These are phyloP conservation scores for Sebastolobus altivelis DNA, from an alignment of 2,797 vertebrate genomes.

Conservation along the genomic window DNA sequence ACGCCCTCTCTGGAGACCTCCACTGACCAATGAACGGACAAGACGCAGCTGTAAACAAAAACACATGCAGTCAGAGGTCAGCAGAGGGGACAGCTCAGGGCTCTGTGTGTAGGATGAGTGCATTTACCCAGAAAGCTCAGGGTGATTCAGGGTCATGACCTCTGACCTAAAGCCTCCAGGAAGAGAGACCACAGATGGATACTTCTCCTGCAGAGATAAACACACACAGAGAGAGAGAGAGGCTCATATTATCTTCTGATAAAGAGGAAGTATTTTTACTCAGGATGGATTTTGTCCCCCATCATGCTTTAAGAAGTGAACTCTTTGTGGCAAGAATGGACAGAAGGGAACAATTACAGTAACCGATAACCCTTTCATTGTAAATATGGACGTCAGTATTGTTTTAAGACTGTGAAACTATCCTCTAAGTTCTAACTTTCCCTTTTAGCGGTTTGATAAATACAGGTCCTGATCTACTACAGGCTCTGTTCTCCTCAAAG, in stretches of 20 bases:
- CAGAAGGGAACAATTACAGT: neutral
- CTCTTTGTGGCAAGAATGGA: no score
- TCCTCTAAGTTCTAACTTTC: neutral
- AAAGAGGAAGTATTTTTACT: neutral
- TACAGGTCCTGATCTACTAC: neutral
- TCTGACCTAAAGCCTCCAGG: conserved; percentile 85
- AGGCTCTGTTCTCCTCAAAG: neutral
- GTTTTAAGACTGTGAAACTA: neutral
- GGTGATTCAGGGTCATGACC: conserved; percentile 82
- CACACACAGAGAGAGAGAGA: neutral
- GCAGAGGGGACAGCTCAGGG: neutral
- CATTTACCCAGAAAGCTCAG: conserved; percentile 85
- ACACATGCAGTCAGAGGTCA: neutral
- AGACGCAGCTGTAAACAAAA: conserved; percentile 45
- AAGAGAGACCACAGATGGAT: conserved; percentile 85
- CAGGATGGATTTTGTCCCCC: neutral
- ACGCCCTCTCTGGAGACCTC: conserved; percentile 83
- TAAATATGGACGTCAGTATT: neutral
- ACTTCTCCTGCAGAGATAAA: conserved; percentile 84
- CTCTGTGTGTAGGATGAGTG: no score
- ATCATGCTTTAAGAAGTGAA: neutral
- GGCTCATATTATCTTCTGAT: neutral
- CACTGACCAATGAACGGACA: conserved; percentile 87
- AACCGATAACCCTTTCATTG: neutral
- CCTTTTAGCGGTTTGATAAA: neutral